Base-by-base conservation (phyloP, 2,113 vertebrate species). In the Cathartes aura region DNA sequence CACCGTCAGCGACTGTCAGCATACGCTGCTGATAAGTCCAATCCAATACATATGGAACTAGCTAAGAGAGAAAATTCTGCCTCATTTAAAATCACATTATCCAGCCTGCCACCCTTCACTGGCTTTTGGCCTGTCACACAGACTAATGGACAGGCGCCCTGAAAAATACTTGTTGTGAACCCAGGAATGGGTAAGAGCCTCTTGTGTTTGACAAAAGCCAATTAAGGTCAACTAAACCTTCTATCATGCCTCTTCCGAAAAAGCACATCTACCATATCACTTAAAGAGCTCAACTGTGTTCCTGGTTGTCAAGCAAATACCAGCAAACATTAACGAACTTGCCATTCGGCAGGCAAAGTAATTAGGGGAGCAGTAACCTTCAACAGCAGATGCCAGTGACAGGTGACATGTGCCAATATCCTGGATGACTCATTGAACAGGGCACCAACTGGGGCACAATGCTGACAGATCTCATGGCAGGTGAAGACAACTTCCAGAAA, bases 61-160 rank as follows among this genome's bases (percentile, higher is more conserved):
- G 59, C 83, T 89, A 76, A 56, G 87, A 86, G 78, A 95, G 78
- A 68, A 85, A 91, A 91, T 76, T 96, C 91, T 92, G 82, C 83
- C 84, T 96, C 94, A 75, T 91, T 91, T 94, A 92, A 97, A 97
- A 97, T 96, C 78, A 29, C 87, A 95, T 97, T 96, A 95, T 96
- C 70, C 94, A 73, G 52, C 87, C 83, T 94, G 81, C 84, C 78
- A 96, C 89, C 96, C 78, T 96, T 91, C 81, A 66, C 71, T 93
- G 87, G 50, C 70, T 89, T 82, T 95, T 94, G 93, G 74, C 87
- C 95, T 94, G 82, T 96, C 95, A 80, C 73, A 64, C 73, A 90
- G 38, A 12, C 36, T 89, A 89, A 96, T 42, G 78, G 89, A 96
- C 81, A 97, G 74, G 67, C 6, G 9, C 55, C 82, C 20, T 16